Evolutionary conservation across 2,113 vertebrate species (phyloP).

Genomic region (Thunnus thynnus): DNA sequence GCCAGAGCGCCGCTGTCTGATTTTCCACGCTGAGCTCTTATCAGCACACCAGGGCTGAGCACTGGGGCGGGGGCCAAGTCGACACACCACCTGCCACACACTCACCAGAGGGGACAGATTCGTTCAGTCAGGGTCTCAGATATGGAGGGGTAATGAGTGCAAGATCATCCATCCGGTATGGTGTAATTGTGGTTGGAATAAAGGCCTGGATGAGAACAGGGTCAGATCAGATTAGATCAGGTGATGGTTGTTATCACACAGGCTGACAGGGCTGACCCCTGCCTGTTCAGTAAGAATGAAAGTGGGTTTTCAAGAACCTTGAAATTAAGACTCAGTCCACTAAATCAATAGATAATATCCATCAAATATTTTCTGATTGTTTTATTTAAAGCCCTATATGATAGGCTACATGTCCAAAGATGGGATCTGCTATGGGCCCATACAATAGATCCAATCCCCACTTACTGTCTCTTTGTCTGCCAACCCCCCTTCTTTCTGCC

Average conservation of each 20-base stretch:
- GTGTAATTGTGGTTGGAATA: constrained; percentile 66
- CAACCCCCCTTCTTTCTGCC: constrained; percentile 27
- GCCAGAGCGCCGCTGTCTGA: constrained; percentile 72
- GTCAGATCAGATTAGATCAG: constrained; percentile 70
- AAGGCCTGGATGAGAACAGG: constrained; percentile 44
- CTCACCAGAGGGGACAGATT: constrained; percentile 65
- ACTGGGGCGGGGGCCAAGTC: constrained; percentile 46
- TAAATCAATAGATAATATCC: constrained; percentile 32
- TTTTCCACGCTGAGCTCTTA: constrained; percentile 74
- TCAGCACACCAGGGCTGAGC: constrained; percentile 57
- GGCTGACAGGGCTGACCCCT: constrained; percentile 18
- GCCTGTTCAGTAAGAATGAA: constrained; percentile 8
- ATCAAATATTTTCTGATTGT: constrained; percentile 8
- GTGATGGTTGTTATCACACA: constrained; percentile 59
- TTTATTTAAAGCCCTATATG: constrained; percentile 21
- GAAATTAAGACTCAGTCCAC: constrained; percentile 24
- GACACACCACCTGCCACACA: constrained; percentile 74
- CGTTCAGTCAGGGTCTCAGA: constrained; percentile 65
- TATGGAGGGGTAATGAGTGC: constrained; percentile 64
- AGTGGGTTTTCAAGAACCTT: constrained; percentile 27
- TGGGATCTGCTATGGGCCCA: constrained; percentile 40
- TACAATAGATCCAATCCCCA: constrained; percentile 58
- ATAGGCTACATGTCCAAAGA: background rate
- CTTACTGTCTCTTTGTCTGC: constrained; percentile 18
- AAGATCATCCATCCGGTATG: constrained; percentile 66